Percentiles rank a stretch among this genome's conserved stretches.
These are phyloP conservation scores for Brachionus rotundiformis DNA, from an alignment of 1,140 invertebrate species.

Conservation along the genomic window DNA sequence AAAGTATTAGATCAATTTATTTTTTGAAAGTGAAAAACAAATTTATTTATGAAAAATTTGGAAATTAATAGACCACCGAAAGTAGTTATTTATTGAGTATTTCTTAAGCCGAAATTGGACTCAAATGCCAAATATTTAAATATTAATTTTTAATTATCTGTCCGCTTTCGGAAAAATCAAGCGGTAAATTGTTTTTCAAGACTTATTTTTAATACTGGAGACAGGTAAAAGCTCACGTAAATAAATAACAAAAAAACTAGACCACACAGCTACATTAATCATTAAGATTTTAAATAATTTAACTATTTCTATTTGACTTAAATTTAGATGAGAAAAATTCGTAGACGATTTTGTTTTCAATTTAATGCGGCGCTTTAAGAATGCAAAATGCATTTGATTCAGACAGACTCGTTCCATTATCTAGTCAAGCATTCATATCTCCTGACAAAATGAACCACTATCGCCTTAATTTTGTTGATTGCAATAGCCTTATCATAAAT, in stretches of 20 bases:
- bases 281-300: background rate
- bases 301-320: background rate
- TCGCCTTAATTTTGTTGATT: background rate
- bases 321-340: background rate
- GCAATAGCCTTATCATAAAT: background rate
- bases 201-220: conserved; percentile 25
- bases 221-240: conserved; percentile 35
- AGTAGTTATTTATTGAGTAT: conserved; percentile 9
- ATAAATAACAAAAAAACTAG: conserved; percentile 14
- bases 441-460: background rate
- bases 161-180: background rate
- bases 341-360: background rate
- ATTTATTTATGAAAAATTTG: background rate
- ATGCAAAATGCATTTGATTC: background rate
- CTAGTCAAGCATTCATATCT: conserved; percentile 12
- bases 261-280: background rate
- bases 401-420: background rate
- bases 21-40: background rate
- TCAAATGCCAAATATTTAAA: conserved; percentile 45
- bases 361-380: background rate
- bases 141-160: conserved; percentile 45
- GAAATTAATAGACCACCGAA: background rate
- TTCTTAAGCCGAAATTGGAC: background rate
- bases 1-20: background rate
- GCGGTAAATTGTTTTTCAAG: conserved; percentile 24